Base-by-base conservation (phyloP, 2,797 vertebrate species). In the Simalia tracyae region DNA sequence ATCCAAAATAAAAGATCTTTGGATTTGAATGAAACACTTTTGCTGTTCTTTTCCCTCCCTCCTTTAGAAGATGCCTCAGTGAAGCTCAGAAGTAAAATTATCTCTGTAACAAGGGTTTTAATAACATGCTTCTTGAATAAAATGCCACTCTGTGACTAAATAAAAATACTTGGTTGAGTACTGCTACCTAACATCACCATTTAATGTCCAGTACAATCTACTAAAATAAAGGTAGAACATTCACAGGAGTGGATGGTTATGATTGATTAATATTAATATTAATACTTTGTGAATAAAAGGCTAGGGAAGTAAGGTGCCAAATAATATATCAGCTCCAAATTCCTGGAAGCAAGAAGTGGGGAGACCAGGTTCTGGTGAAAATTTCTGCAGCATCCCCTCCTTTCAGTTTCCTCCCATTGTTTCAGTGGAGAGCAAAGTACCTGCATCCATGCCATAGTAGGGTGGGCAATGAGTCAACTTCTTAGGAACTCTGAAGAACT, bases 1-100 rank as follows among this genome's bases (percentile, higher is more conserved):
- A 15, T 86, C 95, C 72, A 46, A 66, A 94, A 89, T 36, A 92
- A 89, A 92, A 31, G n/a, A 56, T 64, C 15, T 59, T 87, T n/a
- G 22, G 31, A 10, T 57, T 81, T 92, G 24, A 92, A 87, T 81
- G n/a, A 42, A 90, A 90, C 19, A 28, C 6, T n/a, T 1, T 46
- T 81, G 1, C 19, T 81, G 19, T 81, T 46, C 36, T 22, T 3
- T 11, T 12, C 6, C 15, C 26, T 31, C 28, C 1, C 61, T 17
- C 5, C 3, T 46, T 88, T 28, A 54, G 42, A 81, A 60, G 28
- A 87, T 1, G 6, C 14, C 84, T 87, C 28, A 90, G 87, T 92
- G 84, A 87, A 76, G n/a, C 36, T 60, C 63, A 72, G 28, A 68
- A 76, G 46, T 60, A 81, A 89, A 89, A 28, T 76, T 63, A 8